Conservation (phyloP, 2,888 invertebrate species). For the Limnephilus marmoratus region DNA sequence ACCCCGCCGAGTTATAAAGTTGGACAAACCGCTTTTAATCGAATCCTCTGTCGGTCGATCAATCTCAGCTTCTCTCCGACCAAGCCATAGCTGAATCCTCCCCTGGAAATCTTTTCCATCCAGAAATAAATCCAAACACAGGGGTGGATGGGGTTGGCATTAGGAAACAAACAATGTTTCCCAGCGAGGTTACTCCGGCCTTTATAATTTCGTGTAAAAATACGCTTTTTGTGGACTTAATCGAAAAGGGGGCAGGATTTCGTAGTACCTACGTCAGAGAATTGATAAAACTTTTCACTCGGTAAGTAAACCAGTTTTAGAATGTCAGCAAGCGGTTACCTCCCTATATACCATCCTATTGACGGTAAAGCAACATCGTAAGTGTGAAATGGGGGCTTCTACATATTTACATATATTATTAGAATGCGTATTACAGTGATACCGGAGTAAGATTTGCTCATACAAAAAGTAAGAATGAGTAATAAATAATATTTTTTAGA, state of each 20-base stretch:
- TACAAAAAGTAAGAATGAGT: no score
- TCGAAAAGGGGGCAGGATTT: neutral
- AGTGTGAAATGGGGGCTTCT: no score
- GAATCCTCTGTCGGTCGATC: constrained; percentile 13
- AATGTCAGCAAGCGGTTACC: neutral
- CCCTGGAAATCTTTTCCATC: neutral
- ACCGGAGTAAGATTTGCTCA: no score
- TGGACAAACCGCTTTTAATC: constrained; percentile 10
- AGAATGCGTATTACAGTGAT: no score
- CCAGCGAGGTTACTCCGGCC: neutral
- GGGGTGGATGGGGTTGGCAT: neutral
- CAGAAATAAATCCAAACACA: constrained; percentile 8
- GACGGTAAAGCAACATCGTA: no score
- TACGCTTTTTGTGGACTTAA: neutral
- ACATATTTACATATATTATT: no score
- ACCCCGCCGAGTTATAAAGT: neutral
- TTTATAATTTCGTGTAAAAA: neutral
- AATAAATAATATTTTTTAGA: no score
- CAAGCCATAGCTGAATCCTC: neutral
- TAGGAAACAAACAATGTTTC: neutral
- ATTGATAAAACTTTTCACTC: neutral
- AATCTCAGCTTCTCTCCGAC: constrained; percentile 7
- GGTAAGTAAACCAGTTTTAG: neutral
- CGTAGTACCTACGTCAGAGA: neutral
- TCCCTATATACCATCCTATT: neutral